Evolutionary conservation across 2,888 invertebrate genomes (phyloP), one percentile per base, ranked within the genome.

Genomic region (Thyatira batis): DNA sequence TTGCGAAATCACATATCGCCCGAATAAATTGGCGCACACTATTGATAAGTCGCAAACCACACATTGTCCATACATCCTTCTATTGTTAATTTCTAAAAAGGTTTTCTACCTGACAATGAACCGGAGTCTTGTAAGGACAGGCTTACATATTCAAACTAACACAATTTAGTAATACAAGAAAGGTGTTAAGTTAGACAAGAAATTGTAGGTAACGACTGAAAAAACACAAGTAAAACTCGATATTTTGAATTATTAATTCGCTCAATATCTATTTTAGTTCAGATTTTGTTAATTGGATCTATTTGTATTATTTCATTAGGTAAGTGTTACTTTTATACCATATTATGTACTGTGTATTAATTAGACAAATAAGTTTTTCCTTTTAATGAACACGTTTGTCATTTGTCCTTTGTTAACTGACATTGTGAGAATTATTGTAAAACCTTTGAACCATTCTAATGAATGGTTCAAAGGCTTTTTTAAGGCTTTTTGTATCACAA

Each of bases 111-210:
- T 39, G 33, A 39, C 33, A 39, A 39, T 39, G 33, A 8, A 39
- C 5, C 17, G 17, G 17, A 6, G 13, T 8, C 33, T 13, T 39
- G 8, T 6, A 39, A 39, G 33, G 33, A 39, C 4, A n/a, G 33
- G 13, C 33, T n/a, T 8, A 39, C 63, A 57, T 65, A 63, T 61
- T 65, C 62, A 52, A 57, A 62, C 50, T 54, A 45, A 50, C 27
- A 23, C 48, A 53, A 61, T 61, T 58, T 45, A 52, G 63, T 61
- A 55, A 55, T 62, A 51, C 64, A 60, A 60, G 57, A 52, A 45
- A 60, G 55, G 52, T 46, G 52, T 50, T 45, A 52, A 13, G 25
- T 17, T 23, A 8, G 46, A 23, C 23, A 13, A 27, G 13, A 46
- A 25, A 25, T 23, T 8, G 20, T 45, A 30, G 6, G 30, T 17